Evolutionary conservation across 2,113 vertebrate species (phyloP).

Genomic region (Rhodinocichla rosea): DNA sequence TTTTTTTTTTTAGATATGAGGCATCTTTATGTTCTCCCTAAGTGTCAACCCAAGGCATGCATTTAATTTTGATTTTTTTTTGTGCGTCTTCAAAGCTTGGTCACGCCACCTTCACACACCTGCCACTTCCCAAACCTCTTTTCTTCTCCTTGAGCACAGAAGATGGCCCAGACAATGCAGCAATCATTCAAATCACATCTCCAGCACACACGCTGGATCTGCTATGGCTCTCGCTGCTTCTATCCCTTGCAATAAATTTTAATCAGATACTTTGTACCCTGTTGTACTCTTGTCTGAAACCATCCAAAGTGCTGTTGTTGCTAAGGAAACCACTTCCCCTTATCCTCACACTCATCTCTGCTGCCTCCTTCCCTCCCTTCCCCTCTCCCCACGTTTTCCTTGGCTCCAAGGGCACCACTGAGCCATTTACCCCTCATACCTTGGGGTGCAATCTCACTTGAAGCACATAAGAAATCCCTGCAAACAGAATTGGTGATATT

Average conservation of each 20-base stretch:
- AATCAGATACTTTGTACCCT: constrained; percentile 69
- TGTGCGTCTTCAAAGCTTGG: neutral
- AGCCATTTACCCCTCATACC: neutral
- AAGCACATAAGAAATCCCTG: neutral
- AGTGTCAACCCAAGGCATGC: neutral
- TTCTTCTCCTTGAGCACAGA: neutral
- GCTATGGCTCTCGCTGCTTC: constrained; percentile 18
- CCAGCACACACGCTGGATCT: neutral
- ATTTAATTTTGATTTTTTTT: neutral
- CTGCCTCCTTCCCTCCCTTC: constrained; percentile 21
- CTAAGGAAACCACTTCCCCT: constrained; percentile 31
- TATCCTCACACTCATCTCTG: neutral
- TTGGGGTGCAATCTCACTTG: neutral
- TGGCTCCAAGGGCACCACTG: neutral
- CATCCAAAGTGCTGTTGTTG: constrained; percentile 67
- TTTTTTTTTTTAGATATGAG: neutral
- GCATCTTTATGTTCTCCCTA: neutral
- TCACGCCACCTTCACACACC: neutral
- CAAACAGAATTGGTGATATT: neutral
- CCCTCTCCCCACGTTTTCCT: neutral
- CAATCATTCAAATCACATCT: constrained; percentile 18
- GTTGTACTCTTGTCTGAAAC: constrained; percentile 64
- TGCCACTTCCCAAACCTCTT: neutral
- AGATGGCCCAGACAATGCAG: neutral
- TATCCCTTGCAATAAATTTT: constrained; percentile 67